Conservation (phyloP, 2,888 invertebrate species). For the Cerastis rubricosa region DNA sequence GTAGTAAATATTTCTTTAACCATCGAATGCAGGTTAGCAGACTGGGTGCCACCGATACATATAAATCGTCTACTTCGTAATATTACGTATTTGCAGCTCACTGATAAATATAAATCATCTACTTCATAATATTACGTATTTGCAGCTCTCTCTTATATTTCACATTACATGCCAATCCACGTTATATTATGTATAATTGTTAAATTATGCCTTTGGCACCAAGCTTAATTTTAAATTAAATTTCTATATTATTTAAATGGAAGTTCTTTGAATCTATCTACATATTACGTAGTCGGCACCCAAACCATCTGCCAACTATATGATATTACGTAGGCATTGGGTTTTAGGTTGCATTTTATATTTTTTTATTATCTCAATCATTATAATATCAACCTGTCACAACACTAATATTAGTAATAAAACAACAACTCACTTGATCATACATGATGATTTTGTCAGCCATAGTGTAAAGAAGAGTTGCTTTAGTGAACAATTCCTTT, state of each 20-base stretch:
- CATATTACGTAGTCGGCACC: neutral
- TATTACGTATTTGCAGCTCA: too few relatives aligned
- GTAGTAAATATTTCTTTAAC: neutral
- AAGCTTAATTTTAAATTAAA: too few relatives aligned
- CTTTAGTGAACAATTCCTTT: slow-evolving; percentile 98
- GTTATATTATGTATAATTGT: neutral
- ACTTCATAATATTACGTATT: neutral
- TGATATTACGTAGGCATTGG: neutral
- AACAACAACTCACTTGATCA: slow-evolving; percentile 94
- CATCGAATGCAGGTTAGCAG: neutral
- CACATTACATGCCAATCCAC: too few relatives aligned
- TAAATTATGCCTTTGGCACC: too few relatives aligned
- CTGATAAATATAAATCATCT: neutral
- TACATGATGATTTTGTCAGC: slow-evolving; percentile 99
- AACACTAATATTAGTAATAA: neutral
- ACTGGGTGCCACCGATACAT: neutral
- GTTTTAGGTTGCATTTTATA: neutral
- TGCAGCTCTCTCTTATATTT: too few relatives aligned
- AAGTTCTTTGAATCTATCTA: too few relatives aligned
- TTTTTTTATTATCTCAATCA: neutral
- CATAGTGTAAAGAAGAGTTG: slow-evolving; percentile 98
- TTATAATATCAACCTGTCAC: neutral
- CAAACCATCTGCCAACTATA: neutral
- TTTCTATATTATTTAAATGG: neutral
- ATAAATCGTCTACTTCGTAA: neutral